Conservation (phyloP, 2,113 vertebrate species). For the Antechinus stuartii region DNA sequence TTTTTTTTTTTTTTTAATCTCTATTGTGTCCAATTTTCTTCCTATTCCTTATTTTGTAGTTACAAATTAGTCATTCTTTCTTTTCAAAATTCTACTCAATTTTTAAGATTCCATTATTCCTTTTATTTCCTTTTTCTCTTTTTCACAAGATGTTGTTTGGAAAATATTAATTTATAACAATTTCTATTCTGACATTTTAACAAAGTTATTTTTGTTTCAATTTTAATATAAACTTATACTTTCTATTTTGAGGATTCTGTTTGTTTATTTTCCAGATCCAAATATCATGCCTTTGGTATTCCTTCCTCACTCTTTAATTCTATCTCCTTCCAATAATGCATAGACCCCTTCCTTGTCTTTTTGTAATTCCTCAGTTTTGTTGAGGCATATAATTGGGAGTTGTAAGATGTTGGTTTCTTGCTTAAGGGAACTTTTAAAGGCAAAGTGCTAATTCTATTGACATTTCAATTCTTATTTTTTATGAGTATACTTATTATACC, state of each 20-base stretch:
- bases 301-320: background rate
- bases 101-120: background rate
- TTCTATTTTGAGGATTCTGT: background rate
- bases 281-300: background rate
- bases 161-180: background rate
- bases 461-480: no score
- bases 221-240: background rate
- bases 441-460: no score
- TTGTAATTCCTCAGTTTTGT: no score
- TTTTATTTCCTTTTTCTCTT: background rate
- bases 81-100: background rate
- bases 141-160: background rate
- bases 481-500: no score
- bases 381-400: background rate
- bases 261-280: background rate
- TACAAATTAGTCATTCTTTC: background rate
- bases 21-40: background rate
- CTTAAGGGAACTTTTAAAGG: no score
- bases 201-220: background rate
- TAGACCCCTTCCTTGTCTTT: background rate
- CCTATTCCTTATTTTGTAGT: background rate
- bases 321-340: background rate
- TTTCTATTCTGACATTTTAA: background rate
- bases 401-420: background rate
- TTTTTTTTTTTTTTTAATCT: no score